Evolutionary conservation across 2,113 vertebrate species (phyloP).

Genomic region (Acrocephalus arundinaceus): DNA sequence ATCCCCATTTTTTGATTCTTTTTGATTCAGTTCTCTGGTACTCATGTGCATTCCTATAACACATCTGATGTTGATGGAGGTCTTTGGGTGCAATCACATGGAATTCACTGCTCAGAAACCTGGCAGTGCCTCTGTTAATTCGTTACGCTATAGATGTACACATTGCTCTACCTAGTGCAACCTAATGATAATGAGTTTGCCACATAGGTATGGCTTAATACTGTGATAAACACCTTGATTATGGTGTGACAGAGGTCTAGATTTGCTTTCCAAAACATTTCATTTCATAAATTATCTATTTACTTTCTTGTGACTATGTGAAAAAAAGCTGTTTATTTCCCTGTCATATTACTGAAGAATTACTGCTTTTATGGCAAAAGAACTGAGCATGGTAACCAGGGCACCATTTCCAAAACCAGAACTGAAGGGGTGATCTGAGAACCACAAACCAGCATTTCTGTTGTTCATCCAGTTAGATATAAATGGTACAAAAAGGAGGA

Average conservation of each 20-base stretch:
- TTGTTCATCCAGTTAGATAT: fast-evolving
- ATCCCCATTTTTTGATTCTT: not conserved
- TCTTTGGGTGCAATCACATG: not conserved
- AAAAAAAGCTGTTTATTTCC: not conserved
- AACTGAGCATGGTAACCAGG: not conserved
- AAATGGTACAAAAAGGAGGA: not conserved
- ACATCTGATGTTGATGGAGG: not conserved
- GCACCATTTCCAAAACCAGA: not conserved
- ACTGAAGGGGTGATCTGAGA: not conserved
- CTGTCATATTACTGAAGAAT: not conserved
- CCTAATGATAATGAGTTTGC: not conserved
- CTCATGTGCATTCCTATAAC: not conserved
- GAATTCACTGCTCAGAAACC: not conserved
- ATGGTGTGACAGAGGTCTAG: not conserved
- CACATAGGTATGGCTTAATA: not conserved
- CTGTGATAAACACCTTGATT: not conserved
- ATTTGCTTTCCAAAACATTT: not conserved
- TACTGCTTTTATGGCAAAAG: not conserved
- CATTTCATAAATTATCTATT: conserved; percentile 22
- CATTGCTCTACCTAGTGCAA: not conserved
- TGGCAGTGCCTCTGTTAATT: not conserved
- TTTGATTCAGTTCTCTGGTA: not conserved
- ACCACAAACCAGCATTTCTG: not conserved
- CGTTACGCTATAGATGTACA: not conserved
- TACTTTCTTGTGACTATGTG: not conserved